Evolutionary conservation across 2,113 vertebrate genomes (phyloP), one percentile per base, ranked within the genome.

Genomic region (Zootoca vivipara): DNA sequence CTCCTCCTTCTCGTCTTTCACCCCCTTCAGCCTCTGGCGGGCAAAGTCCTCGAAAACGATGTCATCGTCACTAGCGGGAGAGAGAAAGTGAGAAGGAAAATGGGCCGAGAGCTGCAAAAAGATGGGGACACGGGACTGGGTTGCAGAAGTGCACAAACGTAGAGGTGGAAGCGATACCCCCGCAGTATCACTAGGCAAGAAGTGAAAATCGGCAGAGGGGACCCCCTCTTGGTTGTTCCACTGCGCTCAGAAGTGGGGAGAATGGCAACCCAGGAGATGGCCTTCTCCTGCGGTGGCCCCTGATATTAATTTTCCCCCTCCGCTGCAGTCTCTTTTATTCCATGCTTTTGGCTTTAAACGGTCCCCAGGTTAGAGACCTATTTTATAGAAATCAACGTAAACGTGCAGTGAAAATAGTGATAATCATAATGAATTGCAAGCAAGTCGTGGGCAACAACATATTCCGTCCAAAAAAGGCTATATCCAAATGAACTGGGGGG

Each of bases 11-110:
- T 98, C 98, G 0, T 98, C 98, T 90, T 98, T 98, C 69, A 97
- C 96, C 3, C 97, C 98, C 15, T 98, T 98, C 90, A 99, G 97
- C 86, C 99, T 96, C 96, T 99, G 98, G 24, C 99, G 97, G 67
- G 99, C 98, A 12, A 99, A 99, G 95, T 99, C 98, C 93, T 99
- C 99, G 0, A 99, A 99, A 70, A 99, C 98, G 89, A 99, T 98
- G 97, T 99, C 99, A 5, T 99, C 99, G 4, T 99, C 99, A 2
- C 98, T 99, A 87, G 69, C 3, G 58, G 83, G 77, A 92, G 87
- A 91, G 33, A 91, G 56, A 80, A 88, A 84, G 58, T 33, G 87
- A 33, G 46, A n/a, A 1, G 4, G 52, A 70, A 40, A 6, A 13
- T 7, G 38, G 1, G 3, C 4, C 5, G 0, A 1, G 6, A 52